Conservation (phyloP, 2,797 vertebrate species). For the Streptopelia turtur region DNA sequence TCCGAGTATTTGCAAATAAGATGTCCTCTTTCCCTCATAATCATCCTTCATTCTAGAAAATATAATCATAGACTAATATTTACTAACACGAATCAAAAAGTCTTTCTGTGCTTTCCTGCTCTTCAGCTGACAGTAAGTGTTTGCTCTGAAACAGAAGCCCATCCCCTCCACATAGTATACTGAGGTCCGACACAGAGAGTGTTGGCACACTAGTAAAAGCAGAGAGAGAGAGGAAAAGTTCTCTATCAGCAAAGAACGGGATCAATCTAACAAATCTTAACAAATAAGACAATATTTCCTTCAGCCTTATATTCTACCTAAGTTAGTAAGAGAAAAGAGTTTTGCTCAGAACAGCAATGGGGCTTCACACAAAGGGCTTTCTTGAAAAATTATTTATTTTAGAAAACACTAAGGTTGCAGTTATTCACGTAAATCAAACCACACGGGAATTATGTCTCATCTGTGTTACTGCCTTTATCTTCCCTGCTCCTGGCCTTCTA, state of each 20-base stretch:
- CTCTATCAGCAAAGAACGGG: background rate
- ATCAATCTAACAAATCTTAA: background rate
- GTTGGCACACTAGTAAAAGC: background rate
- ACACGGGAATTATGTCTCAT: fast-evolving
- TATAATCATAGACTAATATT: background rate
- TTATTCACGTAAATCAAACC: background rate
- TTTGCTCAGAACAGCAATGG: background rate
- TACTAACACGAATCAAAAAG: background rate
- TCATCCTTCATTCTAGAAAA: background rate
- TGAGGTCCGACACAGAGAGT: background rate
- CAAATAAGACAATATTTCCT: background rate
- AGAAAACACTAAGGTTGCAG: background rate
- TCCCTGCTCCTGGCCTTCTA: background rate
- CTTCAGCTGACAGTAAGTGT: background rate
- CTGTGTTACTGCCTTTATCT: background rate
- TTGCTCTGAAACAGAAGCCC: fast-evolving
- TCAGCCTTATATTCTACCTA: background rate
- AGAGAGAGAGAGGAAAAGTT: background rate
- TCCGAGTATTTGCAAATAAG: background rate
- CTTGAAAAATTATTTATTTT: background rate
- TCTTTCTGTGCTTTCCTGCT: background rate
- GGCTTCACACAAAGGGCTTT: background rate
- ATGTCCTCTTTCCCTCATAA: background rate
- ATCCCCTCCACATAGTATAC: fast-evolving
- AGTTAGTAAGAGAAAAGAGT: background rate